Percentiles rank a stretch among this genome's conserved stretches.
Evolutionary conservation across 2,113 vertebrate genomes (phyloP).

Genomic region (Passer montanus): DNA sequence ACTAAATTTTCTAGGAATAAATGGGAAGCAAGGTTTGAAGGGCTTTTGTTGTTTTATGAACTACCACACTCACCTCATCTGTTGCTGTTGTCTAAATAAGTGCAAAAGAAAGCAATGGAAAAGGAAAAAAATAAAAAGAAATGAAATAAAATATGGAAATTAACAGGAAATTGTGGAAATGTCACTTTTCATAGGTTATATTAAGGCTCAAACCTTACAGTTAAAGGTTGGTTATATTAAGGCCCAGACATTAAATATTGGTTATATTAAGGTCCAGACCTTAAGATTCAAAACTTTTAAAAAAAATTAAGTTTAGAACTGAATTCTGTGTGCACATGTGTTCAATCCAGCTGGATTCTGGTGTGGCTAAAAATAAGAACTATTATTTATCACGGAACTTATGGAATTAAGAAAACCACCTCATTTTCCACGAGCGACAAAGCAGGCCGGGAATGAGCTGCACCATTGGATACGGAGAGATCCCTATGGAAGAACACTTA

Average conservation of each 20-base stretch:
- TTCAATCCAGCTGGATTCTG: background rate
- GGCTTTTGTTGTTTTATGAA: background rate
- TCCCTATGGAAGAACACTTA: background rate
- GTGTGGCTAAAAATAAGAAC: background rate
- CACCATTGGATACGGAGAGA: rapidly evolving
- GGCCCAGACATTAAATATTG: background rate
- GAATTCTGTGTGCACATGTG: background rate
- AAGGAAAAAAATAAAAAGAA: background rate
- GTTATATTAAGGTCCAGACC: background rate
- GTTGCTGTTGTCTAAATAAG: constrained; percentile 39
- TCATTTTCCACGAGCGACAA: background rate
- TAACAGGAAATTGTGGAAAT: background rate
- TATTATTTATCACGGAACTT: rapidly evolving
- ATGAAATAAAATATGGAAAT: background rate
- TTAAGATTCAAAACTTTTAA: background rate
- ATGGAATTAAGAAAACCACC: background rate
- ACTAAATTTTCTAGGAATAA: background rate
- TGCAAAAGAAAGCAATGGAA: constrained; percentile 4
- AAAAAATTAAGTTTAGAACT: background rate
- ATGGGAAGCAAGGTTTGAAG: background rate
- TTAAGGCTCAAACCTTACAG: background rate
- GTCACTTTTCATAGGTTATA: background rate
- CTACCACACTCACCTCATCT: constrained; percentile 48
- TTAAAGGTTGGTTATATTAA: background rate
- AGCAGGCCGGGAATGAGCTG: background rate